A percentile compares a stretch with the other conserved stretches of the same genome.
phyloP scores from a whole-genome alignment of 2,797 vertebrate species.

The Gymnocypris eckloni region DNA sequence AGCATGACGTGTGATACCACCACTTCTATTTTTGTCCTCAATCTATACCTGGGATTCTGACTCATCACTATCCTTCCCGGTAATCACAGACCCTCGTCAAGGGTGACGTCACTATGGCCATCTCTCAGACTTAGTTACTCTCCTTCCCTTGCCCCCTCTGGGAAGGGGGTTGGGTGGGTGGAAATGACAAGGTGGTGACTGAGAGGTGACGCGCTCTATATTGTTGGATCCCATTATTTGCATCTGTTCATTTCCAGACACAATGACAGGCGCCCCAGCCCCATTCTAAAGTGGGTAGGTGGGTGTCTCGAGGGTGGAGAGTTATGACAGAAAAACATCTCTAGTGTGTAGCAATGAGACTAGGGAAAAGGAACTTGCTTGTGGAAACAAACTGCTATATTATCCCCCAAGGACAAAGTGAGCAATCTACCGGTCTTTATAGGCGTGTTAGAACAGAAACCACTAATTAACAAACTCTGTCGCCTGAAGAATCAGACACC shows the following conservation, averaged over 20 bases:
- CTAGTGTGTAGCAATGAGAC: conserved; percentile 49
- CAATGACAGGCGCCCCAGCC: conserved; percentile 64
- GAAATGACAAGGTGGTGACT: conserved; percentile 64
- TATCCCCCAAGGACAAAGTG: conserved; percentile 60
- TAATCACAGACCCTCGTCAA: conserved; percentile 43
- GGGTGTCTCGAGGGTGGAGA: conserved; percentile 37
- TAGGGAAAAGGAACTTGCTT: neutral
- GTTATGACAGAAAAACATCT: conserved; percentile 26
- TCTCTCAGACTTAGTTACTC: conserved; percentile 30
- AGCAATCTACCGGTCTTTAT: conserved; percentile 62
- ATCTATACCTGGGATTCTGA: conserved; percentile 41
- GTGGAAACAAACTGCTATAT: conserved; percentile 38
- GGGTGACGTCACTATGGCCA: conserved; percentile 17
- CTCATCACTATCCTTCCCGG: conserved; percentile 52
- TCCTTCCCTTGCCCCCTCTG: conserved; percentile 26
- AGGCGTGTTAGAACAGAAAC: conserved; percentile 35
- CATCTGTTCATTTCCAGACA: conserved; percentile 67
- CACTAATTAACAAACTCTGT: conserved; percentile 47
- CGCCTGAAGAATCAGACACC: conserved; percentile 43
- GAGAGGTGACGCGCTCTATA: conserved; percentile 66
- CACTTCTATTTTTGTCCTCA: conserved; percentile 35
- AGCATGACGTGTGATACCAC: conserved; percentile 16
- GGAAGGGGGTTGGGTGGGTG: conserved; percentile 57
- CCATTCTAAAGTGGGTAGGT: conserved; percentile 39
- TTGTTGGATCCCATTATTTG: conserved; percentile 67